These are phyloP conservation scores for Glomeris maerens DNA, from an alignment of 1,140 invertebrate genomes.

Conservation along the genomic window DNA sequence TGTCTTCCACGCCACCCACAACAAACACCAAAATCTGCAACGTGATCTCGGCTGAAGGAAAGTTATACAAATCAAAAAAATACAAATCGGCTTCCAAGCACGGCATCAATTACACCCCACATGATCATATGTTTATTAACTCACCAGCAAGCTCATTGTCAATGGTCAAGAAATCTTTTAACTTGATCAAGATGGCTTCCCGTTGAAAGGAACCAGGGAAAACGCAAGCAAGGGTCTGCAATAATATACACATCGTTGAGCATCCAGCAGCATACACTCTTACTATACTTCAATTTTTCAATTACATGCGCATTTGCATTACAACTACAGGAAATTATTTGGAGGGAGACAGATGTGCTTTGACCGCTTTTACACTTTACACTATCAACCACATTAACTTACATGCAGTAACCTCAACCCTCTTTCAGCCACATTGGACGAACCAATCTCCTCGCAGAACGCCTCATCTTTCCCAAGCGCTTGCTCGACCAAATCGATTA, in stretches of 20 bases:
- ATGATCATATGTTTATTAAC: too few species aligned
- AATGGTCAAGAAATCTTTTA: constrained; percentile 60
- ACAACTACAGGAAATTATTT: too few species aligned
- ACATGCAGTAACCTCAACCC: constrained; percentile 63
- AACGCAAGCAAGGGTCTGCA: constrained; percentile 63
- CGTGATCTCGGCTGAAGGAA: constrained; percentile 44
- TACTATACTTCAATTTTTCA: too few species aligned
- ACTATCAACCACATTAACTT: constrained; percentile 20
- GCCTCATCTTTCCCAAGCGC: constrained; percentile 34
- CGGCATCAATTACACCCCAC: too few species aligned
- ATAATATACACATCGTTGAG: too few species aligned
- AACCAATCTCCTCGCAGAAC: constrained; percentile 56
- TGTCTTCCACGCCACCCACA: constrained; percentile 26
- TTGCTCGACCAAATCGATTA: constrained; percentile 19
- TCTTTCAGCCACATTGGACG: constrained; percentile 61
- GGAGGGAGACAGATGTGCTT: too few species aligned
- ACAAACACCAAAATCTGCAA: constrained; percentile 34
- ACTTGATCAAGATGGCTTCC: constrained; percentile 60
- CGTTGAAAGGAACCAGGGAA: constrained; percentile 85
- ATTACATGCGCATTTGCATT: too few species aligned
- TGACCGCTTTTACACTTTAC: neutral
- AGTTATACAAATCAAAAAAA: constrained; percentile 10
- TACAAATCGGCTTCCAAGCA: constrained; percentile 2
- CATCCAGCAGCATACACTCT: too few species aligned
- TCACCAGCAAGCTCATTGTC: constrained; percentile 51